A percentile compares a stretch with the other conserved stretches of the same genome.
Evolutionary conservation across 30 jellyfish, hydroid and myxozoan genomes (phyloP).

Genomic region (Chironex yamaguchii): DNA sequence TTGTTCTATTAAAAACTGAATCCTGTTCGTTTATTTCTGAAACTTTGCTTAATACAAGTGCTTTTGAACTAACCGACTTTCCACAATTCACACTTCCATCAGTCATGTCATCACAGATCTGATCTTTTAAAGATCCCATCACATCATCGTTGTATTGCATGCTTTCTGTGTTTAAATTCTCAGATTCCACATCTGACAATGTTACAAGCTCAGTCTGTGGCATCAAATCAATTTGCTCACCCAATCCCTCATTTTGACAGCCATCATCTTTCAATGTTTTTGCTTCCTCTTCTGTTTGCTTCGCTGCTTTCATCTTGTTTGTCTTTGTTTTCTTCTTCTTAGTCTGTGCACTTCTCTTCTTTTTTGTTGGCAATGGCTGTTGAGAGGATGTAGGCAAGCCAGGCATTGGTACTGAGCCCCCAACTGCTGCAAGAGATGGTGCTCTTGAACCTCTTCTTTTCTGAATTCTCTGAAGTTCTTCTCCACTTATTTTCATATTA

Average conservation of each 20-base stretch:
- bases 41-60: too few species aligned
- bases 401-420: too few species aligned
- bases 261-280: neutral
- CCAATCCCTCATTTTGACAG: neutral
- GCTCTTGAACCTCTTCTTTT: neutral
- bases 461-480: conserved; percentile 1
- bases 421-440: too few species aligned
- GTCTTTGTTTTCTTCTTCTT: neutral
- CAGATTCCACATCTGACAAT: neutral
- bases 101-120: too few species aligned
- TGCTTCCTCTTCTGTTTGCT: neutral
- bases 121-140: too few species aligned
- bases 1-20: too few species aligned
- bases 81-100: too few species aligned
- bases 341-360: neutral
- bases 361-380: neutral
- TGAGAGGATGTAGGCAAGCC: neutral
- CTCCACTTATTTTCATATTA: conserved; percentile 48
- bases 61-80: too few species aligned
- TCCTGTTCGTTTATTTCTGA: too few species aligned
- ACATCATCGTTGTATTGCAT: neutral
- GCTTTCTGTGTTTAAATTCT: neutral
- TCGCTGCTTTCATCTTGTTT: neutral
- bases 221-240: neutral
- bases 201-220: too few species aligned